Conservation (phyloP, 2,888 invertebrate genomes). For the Shargacucullia verbasci region DNA sequence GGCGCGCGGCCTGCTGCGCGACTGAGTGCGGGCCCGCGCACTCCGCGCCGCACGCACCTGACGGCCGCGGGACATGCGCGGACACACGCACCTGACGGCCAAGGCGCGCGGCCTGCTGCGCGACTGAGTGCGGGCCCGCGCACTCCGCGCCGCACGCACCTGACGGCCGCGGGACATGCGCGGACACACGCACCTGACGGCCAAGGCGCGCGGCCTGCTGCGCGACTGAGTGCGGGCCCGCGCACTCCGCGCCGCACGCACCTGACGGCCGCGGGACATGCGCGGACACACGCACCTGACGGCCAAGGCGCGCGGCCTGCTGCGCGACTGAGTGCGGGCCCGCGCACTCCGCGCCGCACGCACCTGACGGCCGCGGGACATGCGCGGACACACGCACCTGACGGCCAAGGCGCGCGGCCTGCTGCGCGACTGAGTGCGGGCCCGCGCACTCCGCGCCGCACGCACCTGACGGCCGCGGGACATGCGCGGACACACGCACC, state of each 20-base stretch:
- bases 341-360: too few relatives aligned
- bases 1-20: background rate
- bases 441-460: conserved; percentile 90
- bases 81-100: background rate
- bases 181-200: conserved; percentile 3
- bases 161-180: conserved; percentile 6
- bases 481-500: conserved; percentile 94
- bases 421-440: conserved; percentile 63
- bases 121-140: conserved; percentile 5
- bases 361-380: conserved; percentile 5
- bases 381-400: conserved; percentile 86
- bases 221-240: conserved; percentile 3
- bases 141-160: too few relatives aligned
- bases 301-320: background rate
- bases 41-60: conserved; percentile 3
- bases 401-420: conserved; percentile 94
- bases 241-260: too few relatives aligned
- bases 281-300: conserved; percentile 2
- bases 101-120: background rate
- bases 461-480: too few relatives aligned
- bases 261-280: conserved; percentile 9
- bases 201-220: background rate
- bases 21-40: conserved; percentile 2
- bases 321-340: conserved; percentile 3
- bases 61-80: conserved; percentile 8